Conservation (phyloP, 2,113 vertebrate species). For the Meleagris gallopavo region DNA sequence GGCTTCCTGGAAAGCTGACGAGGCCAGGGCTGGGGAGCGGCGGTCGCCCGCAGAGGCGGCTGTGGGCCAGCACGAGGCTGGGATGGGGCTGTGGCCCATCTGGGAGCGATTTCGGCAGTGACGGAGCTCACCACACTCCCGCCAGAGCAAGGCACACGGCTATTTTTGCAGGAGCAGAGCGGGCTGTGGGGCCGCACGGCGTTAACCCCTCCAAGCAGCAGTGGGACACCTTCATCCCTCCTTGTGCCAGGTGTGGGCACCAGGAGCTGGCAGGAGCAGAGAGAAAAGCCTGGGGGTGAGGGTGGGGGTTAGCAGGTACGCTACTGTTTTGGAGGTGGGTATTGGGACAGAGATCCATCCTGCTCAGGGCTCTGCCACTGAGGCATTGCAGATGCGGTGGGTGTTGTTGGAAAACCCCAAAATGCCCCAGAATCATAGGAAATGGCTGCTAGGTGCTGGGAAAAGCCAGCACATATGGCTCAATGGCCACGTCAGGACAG, state of each 20-base stretch:
- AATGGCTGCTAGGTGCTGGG: not conserved
- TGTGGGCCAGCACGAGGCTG: not conserved
- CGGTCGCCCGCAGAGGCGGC: fast-evolving
- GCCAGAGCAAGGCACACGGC: not conserved
- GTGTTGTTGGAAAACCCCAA: not conserved
- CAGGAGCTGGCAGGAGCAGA: not conserved
- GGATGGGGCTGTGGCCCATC: conserved; percentile 44
- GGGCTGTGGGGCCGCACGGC: not conserved
- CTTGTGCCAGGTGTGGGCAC: not conserved
- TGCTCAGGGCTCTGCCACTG: not conserved
- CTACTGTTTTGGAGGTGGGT: not conserved
- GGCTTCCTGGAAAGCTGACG: not conserved
- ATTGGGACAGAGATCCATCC: not conserved
- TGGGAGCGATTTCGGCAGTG: conserved; percentile 74
- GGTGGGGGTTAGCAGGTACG: not conserved
- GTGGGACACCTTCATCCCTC: not conserved
- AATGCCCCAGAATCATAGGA: not conserved
- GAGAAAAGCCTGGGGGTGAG: not conserved
- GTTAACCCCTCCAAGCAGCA: not conserved
- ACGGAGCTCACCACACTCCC: not conserved
- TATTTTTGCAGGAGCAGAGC: conserved; percentile 76
- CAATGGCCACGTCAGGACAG: fast-evolving
- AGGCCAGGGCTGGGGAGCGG: not conserved
- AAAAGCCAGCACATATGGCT: not conserved
- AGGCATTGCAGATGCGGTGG: not conserved